Conservation (phyloP, 2,113 vertebrate genomes). For the Pipra filicauda region DNA sequence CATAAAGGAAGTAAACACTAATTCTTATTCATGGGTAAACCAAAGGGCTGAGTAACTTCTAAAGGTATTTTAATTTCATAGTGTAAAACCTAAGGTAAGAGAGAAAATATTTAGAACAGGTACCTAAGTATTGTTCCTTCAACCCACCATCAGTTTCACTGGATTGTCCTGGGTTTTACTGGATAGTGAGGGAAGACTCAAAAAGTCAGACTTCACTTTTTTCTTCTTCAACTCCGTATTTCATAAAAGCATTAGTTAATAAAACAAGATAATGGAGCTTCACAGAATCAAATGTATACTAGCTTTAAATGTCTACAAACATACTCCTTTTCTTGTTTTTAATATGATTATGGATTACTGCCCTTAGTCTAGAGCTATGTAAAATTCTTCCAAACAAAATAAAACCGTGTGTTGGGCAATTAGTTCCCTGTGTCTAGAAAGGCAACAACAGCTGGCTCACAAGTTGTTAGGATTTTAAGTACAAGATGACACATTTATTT, state of each 20-base stretch:
- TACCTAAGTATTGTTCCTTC: neutral
- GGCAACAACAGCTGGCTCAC: neutral
- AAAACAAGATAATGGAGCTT: neutral
- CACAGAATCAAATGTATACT: neutral
- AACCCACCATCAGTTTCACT: neutral
- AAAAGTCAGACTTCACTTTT: neutral
- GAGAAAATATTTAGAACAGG: neutral
- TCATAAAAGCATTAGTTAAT: neutral
- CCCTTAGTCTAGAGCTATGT: neutral
- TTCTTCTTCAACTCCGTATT: neutral
- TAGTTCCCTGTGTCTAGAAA: neutral
- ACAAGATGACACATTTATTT: neutral
- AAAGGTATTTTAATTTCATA: neutral
- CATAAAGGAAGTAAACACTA: neutral
- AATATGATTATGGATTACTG: neutral
- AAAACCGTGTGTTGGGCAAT: neutral
- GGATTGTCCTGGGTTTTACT: neutral
- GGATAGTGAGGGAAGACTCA: neutral
- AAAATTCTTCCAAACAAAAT: constrained; percentile 9
- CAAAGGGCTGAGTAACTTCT: neutral
- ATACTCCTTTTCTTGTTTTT: neutral
- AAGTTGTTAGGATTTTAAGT: neutral
- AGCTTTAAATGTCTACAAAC: neutral
- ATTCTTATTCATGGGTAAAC: neutral
- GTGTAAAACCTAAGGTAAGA: neutral